These are phyloP conservation scores for Aporrectodea caliginosa DNA, from an alignment of 1,140 invertebrate genomes.

Conservation along the genomic window DNA sequence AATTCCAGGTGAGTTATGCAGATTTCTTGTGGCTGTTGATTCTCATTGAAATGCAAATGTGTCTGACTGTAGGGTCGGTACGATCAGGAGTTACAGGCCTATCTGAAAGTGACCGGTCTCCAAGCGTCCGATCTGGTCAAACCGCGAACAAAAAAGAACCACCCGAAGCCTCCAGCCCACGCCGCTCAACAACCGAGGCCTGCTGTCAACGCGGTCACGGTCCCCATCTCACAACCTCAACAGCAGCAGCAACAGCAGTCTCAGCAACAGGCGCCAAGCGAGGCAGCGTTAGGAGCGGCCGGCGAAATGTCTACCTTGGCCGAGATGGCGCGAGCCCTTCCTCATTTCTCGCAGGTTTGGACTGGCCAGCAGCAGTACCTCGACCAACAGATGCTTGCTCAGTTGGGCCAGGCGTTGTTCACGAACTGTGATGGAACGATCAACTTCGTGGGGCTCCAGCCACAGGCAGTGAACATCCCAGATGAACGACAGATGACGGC, in stretches of 20 bases:
- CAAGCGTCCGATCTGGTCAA: constrained; percentile 26
- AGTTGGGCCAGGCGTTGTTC: not conserved
- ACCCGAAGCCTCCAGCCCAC: not conserved
- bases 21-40: too few relatives aligned
- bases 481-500: not conserved
- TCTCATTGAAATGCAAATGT: too few relatives aligned
- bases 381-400: constrained; percentile 4
- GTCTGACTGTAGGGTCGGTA: constrained; percentile 5
- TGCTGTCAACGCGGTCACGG: not conserved
- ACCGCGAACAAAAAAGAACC: constrained; percentile 13
- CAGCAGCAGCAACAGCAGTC: constrained; percentile 21
- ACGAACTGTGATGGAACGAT: not conserved
- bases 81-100: constrained; percentile 22
- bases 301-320: not conserved
- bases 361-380: constrained; percentile 13
- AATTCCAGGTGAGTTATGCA: too few relatives aligned
- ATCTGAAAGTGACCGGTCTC: constrained; percentile 29
- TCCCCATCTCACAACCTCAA: too few relatives aligned
- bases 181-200: not conserved
- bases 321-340: not conserved
- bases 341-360: constrained; percentile 32
- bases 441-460: not conserved
- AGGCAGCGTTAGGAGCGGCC: not conserved
- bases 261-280: not conserved
- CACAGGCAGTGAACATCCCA: not conserved